Conservation (phyloP, 2,888 invertebrate genomes). For the Clitarchus hookeri region DNA sequence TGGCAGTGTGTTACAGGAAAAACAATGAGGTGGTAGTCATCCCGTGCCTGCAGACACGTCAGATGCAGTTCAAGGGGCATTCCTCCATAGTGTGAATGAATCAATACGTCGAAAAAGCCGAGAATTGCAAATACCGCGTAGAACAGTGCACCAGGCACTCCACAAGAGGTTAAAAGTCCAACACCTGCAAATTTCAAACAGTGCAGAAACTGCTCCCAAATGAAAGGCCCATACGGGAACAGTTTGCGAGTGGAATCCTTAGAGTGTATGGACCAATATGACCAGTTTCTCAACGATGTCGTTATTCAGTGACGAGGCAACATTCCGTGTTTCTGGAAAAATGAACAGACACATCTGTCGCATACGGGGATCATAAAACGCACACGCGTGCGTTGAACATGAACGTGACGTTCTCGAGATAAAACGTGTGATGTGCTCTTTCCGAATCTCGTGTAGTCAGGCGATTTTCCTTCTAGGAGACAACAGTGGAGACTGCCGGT, state of each 20-base stretch:
- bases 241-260: background rate
- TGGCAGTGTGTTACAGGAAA: no score
- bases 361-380: background rate
- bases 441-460: background rate
- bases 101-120: no score
- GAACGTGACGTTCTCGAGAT: background rate
- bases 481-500: background rate
- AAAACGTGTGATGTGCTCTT: background rate
- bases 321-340: constrained; percentile 12
- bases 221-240: no score
- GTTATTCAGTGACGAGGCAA: background rate
- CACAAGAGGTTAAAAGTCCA: background rate
- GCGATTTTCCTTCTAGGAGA: background rate
- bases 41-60: no score
- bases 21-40: no score
- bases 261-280: background rate
- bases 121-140: no score
- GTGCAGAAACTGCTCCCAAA: background rate
- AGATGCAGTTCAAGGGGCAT: no score
- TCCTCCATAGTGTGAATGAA: no score
- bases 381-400: background rate
- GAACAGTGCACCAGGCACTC: no score
- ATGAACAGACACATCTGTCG: background rate
- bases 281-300: background rate
- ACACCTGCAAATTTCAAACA: background rate